Evolutionary conservation across 2,797 vertebrate species (phyloP).

Genomic region (Macroramphosus scolopax): DNA sequence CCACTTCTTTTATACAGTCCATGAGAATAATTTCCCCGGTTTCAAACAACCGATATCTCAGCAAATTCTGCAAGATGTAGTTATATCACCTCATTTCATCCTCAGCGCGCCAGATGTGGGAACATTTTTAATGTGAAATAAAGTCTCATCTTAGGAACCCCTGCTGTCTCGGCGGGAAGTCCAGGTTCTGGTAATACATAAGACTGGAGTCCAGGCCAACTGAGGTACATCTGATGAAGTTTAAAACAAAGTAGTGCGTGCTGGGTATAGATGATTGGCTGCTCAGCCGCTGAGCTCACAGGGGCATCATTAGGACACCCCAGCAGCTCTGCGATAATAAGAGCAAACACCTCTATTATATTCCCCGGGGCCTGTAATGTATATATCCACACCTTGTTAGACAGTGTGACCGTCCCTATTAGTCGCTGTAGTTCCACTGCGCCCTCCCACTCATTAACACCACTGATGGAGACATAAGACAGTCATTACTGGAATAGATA

Average conservation of each 20-base stretch:
- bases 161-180: constrained; percentile 17
- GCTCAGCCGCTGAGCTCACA: constrained; percentile 13
- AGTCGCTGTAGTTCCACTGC: constrained; percentile 30
- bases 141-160: constrained; percentile 25
- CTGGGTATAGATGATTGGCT: too few relatives aligned
- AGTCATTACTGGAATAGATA: constrained; percentile 22
- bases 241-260: too few relatives aligned
- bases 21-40: too few relatives aligned
- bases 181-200: constrained; percentile 23
- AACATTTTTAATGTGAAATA: constrained; percentile 14
- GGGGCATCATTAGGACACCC: constrained; percentile 30
- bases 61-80: constrained; percentile 23
- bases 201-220: constrained; percentile 12
- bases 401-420: constrained; percentile 41
- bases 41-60: background rate
- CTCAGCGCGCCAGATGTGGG: constrained; percentile 11
- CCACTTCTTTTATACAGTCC: too few relatives aligned
- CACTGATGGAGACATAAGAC: constrained; percentile 29
- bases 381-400: constrained; percentile 56
- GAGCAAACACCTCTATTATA: constrained; percentile 43
- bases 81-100: constrained; percentile 26
- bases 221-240: constrained; percentile 16
- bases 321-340: constrained; percentile 45
- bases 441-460: constrained; percentile 54
- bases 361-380: constrained; percentile 26